Conservation (phyloP, 2,888 invertebrate genomes). For the Uloborus plumipes region DNA sequence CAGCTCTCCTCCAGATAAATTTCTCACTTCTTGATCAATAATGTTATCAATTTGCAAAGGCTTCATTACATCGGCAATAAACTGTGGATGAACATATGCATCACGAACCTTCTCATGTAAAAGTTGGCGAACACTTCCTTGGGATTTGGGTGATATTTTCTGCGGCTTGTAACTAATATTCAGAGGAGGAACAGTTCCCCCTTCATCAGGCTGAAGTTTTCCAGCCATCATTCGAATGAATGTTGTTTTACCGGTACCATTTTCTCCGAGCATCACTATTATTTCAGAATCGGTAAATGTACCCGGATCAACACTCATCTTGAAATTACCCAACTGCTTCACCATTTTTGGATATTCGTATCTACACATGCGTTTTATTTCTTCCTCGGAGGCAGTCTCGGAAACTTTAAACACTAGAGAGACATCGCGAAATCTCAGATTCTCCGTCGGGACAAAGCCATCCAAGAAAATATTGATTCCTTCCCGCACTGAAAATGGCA, state of each 20-base stretch:
- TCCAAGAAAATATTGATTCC: slow-evolving; percentile 99
- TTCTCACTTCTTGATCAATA: slow-evolving; percentile 96
- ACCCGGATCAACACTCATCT: slow-evolving; percentile 85
- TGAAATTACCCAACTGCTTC: slow-evolving; percentile 79
- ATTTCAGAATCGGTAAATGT: slow-evolving; percentile 99
- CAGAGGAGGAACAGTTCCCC: slow-evolving; percentile 85
- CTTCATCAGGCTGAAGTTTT: slow-evolving; percentile 89
- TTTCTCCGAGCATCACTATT: slow-evolving; percentile 93
- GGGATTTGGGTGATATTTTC: slow-evolving; percentile 98
- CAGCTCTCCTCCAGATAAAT: slow-evolving; percentile 98
- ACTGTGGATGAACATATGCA: slow-evolving; percentile 97
- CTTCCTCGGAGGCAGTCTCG: slow-evolving; percentile 97
- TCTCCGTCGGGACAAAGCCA: slow-evolving; percentile 99
- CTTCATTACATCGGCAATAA: slow-evolving; percentile 98
- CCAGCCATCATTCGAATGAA: slow-evolving; percentile 99
- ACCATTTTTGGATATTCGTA: slow-evolving; percentile 95
- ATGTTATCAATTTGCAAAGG: slow-evolving; percentile 96
- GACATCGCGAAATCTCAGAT: slow-evolving; percentile 96
- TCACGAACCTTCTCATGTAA: slow-evolving; percentile 97
- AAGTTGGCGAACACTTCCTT: slow-evolving; percentile 90
- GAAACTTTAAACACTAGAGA: slow-evolving; percentile 98
- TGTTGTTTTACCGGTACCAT: slow-evolving; percentile 99
- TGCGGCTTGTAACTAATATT: slow-evolving; percentile 99
- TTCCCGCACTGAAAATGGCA: slow-evolving; percentile 99
- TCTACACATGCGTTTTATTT: slow-evolving; percentile 95